These are phyloP conservation scores for Sinotaia quadrata DNA, from an alignment of 2,888 invertebrate genomes.

Conservation along the genomic window DNA sequence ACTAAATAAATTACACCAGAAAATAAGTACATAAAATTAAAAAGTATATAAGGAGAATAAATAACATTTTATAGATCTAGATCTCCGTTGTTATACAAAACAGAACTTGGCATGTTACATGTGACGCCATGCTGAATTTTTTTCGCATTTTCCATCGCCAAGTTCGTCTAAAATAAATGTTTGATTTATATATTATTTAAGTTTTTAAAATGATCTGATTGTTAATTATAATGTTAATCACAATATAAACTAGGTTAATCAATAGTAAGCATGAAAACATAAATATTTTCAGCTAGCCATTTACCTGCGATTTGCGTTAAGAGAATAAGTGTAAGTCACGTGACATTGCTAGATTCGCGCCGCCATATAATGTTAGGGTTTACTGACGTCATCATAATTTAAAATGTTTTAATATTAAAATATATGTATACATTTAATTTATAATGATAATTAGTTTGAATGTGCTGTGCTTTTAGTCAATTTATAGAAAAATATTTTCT, in stretches of 20 bases:
- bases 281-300: slow-evolving; percentile 5
- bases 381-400: slow-evolving; percentile 48
- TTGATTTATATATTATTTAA: not conserved
- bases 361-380: slow-evolving; percentile 58
- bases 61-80: too few relatives aligned
- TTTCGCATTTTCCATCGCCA: slow-evolving; percentile 30
- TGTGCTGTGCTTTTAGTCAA: too few relatives aligned
- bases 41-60: too few relatives aligned
- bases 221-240: too few relatives aligned
- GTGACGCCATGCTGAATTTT: slow-evolving; percentile 67
- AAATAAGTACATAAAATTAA: too few relatives aligned
- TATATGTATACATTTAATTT: not conserved
- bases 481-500: too few relatives aligned
- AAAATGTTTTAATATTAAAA: not conserved
- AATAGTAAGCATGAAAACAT: slow-evolving; percentile 18
- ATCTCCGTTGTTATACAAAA: slow-evolving; percentile 27
- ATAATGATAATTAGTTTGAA: not conserved
- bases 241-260: too few relatives aligned
- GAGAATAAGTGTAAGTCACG: slow-evolving; percentile 64
- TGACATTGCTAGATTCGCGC: slow-evolving; percentile 64
- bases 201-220: too few relatives aligned
- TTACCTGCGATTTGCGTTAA: slow-evolving; percentile 59
- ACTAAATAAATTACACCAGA: too few relatives aligned
- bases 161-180: not conserved
- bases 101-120: slow-evolving; percentile 41